These are phyloP conservation scores for Yponomeuta evonymella DNA, from an alignment of 2,888 invertebrate species.

Conservation along the genomic window DNA sequence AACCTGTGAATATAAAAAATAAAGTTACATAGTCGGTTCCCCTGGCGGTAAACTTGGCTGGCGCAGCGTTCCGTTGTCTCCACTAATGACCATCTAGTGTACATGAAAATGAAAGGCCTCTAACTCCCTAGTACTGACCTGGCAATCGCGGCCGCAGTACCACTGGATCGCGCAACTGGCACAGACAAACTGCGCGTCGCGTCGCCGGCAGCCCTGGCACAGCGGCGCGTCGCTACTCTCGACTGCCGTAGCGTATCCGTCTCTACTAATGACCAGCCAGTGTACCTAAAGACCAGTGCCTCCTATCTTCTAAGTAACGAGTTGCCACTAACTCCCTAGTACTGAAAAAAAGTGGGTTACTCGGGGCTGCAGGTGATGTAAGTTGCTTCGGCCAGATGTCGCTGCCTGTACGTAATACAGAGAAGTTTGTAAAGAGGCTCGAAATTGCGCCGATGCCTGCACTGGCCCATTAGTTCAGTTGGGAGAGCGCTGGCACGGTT, in stretches of 20 bases:
- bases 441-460: too few species aligned
- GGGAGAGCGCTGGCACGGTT: too few species aligned
- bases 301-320: too few species aligned
- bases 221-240: slow-evolving; percentile 75
- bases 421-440: too few species aligned
- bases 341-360: slow-evolving; percentile 39
- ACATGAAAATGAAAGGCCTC: not conserved
- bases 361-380: too few species aligned
- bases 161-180: slow-evolving; percentile 94
- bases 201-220: slow-evolving; percentile 90
- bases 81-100: not conserved
- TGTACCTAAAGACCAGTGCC: not conserved
- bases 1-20: slow-evolving; percentile 74
- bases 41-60: too few species aligned
- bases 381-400: too few species aligned
- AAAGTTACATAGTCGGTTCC: not conserved
- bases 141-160: slow-evolving; percentile 96
- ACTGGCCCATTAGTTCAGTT: too few species aligned
- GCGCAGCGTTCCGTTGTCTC: too few species aligned
- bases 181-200: slow-evolving; percentile 90
- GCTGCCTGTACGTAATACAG: too few species aligned
- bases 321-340: not conserved
- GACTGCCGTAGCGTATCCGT: not conserved
- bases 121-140: slow-evolving; percentile 73
- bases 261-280: not conserved